Base-by-base conservation (phyloP, 2,888 invertebrate genomes). In the Zootermopsis nevadensis region DNA sequence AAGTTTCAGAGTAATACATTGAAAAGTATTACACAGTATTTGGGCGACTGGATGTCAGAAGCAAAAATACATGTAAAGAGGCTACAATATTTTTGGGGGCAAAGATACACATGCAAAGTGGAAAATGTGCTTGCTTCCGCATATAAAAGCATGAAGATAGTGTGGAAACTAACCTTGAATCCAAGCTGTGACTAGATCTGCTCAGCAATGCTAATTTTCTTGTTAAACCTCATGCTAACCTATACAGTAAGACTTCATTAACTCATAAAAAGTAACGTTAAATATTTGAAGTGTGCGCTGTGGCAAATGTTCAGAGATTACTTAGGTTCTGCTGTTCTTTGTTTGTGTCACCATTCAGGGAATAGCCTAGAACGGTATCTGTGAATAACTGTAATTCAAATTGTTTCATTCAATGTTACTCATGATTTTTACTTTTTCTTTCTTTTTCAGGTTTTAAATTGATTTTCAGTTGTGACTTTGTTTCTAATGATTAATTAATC, bases 141-240 rank as follows among this genome's bases (percentile, higher is more conserved):
- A 60, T 24, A 12, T 60, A 66, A 79, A 79, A 55, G 79, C 79
- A 79, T 79, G 79, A 27, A 77, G 77, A 77, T 19, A 77, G 55
- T 24, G 48, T 77, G 77, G 55, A 48, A 31, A 79, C 79, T 79
- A 79, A 79, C 60, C 79, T 66, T n/a, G 27, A 76, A 76, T 42
- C 27, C 42, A 1, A 76, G 76, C 12, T 53, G 38, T 77, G 55
- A 77, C 12, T 48, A 24, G 48, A 53, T 30, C 55, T 55, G 72
- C 74, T 83, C 81, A 27, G 81, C 83, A 83, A 81, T 83, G 83
- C 83, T 83, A 83, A 83, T 79, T 67, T 77, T 74, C 74, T 38
- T 69, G 69, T 69, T 74, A 74, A 74, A n/a, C 69, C 30, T 74
- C 27, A 31, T 30, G 33, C 74, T 74, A 74, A 74, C 69, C 69